A percentile compares a stretch with the other conserved stretches of the same genome.
Evolutionary conservation across 2,113 vertebrate species (phyloP).

Genomic region (Zingel zingel): DNA sequence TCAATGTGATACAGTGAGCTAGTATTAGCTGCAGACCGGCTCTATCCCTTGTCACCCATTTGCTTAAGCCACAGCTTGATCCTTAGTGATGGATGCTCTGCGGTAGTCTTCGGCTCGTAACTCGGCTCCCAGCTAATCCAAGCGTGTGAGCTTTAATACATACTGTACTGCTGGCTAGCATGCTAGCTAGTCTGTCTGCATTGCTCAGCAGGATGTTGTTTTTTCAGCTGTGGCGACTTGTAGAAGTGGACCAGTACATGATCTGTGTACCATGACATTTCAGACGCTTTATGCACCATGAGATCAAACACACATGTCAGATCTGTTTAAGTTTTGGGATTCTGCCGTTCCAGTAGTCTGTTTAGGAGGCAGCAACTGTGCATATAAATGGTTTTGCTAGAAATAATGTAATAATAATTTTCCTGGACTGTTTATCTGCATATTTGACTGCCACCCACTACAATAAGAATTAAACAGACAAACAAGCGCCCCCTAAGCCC

Average conservation of each 20-base stretch:
- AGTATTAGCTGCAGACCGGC: conserved; percentile 68
- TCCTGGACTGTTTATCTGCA: conserved; percentile 61
- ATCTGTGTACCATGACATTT: conserved; percentile 23
- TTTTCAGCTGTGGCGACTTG: conserved; percentile 40
- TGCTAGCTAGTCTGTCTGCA: conserved; percentile 26
- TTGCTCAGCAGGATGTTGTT: conserved; percentile 42
- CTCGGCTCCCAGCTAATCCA: conserved; percentile 73
- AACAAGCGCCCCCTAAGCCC: conserved; percentile 55
- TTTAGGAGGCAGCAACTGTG: background rate
- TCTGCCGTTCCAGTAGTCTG: background rate
- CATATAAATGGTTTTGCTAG: conserved; percentile 26
- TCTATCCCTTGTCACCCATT: conserved; percentile 81
- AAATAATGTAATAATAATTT: conserved; percentile 35
- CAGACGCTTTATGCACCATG: background rate
- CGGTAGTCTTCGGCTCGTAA: conserved; percentile 54
- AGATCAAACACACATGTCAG: conserved; percentile 28
- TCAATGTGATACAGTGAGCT: conserved; percentile 76
- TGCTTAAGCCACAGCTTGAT: conserved; percentile 78
- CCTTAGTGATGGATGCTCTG: conserved; percentile 77
- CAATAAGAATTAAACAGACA: conserved; percentile 14
- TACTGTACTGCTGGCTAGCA: conserved; percentile 56
- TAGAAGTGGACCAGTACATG: background rate
- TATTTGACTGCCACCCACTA: conserved; percentile 50
- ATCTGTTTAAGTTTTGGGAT: conserved; percentile 12
- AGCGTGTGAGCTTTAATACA: conserved; percentile 59